Conservation (phyloP, 2,797 vertebrate species). For the Hybognathus amarus region DNA sequence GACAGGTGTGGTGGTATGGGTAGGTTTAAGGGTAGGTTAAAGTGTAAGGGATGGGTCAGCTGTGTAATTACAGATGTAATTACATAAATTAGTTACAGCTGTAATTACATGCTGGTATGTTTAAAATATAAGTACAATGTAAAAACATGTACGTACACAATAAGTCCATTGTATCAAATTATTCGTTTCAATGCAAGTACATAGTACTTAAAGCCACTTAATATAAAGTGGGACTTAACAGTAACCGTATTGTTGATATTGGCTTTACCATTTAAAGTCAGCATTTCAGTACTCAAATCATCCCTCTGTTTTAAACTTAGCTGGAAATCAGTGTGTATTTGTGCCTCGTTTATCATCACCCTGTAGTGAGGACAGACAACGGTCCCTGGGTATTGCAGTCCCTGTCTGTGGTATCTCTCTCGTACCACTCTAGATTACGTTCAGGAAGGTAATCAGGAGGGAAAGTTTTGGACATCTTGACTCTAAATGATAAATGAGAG, state of each 20-base stretch:
- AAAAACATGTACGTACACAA: no score
- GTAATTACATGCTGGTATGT: no score
- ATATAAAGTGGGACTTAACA: no score
- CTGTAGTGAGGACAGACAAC: slow-evolving; percentile 20
- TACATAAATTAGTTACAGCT: no score
- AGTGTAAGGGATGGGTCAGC: no score
- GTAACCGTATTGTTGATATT: neutral
- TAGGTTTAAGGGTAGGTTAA: no score
- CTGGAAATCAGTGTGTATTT: slow-evolving; percentile 63
- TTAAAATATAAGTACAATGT: no score
- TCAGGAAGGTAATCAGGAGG: slow-evolving; percentile 5
- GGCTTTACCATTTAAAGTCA: slow-evolving; percentile 14
- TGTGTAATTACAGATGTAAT: no score
- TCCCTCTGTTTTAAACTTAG: slow-evolving; percentile 19
- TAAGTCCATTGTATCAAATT: no score
- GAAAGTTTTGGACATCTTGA: slow-evolving; percentile 39
- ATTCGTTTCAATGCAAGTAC: no score
- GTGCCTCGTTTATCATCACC: slow-evolving; percentile 51
- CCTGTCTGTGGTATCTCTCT: neutral
- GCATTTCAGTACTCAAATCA: slow-evolving; percentile 9
- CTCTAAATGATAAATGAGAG: slow-evolving; percentile 62
- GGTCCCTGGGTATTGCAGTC: neutral
- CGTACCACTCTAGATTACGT: neutral
- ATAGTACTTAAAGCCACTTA: no score
- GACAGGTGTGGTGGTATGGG: no score